Evolutionary conservation across 2,888 invertebrate genomes (phyloP).

Genomic region (Chaitophorus viminalis): DNA sequence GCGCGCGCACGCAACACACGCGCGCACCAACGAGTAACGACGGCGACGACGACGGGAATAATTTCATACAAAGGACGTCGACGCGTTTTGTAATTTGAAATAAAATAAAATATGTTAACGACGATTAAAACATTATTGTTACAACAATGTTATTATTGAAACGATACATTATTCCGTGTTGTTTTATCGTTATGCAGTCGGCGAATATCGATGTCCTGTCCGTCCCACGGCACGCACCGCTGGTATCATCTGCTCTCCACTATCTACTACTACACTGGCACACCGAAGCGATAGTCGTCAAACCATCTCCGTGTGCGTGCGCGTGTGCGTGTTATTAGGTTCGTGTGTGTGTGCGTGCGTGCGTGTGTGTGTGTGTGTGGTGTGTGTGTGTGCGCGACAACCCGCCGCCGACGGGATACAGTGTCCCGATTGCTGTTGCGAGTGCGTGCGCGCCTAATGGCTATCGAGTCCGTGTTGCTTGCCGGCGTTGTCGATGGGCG

Average conservation of each 20-base stretch:
- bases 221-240: slow-evolving; percentile 17
- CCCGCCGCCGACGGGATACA: neutral
- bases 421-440: neutral
- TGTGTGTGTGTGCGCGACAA: neutral
- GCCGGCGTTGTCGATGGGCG: slow-evolving; percentile 3
- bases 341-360: neutral
- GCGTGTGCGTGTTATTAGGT: neutral
- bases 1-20: neutral
- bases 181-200: neutral
- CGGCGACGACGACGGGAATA: neutral
- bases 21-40: neutral
- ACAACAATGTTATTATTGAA: too few species aligned
- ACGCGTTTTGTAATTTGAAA: neutral
- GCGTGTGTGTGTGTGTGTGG: neutral
- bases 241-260: too few species aligned
- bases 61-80: too few species aligned
- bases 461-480: neutral
- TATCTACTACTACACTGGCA: neutral
- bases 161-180: neutral
- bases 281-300: neutral
- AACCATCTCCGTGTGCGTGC: neutral
- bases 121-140: too few species aligned
- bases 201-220: slow-evolving; percentile 23
- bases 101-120: too few species aligned
- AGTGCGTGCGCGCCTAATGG: neutral